Percentiles rank a stretch among this genome's conserved stretches.
phyloP scores from a whole-genome alignment of 2,113 vertebrate genomes.

The Gallinago jamesoni region DNA sequence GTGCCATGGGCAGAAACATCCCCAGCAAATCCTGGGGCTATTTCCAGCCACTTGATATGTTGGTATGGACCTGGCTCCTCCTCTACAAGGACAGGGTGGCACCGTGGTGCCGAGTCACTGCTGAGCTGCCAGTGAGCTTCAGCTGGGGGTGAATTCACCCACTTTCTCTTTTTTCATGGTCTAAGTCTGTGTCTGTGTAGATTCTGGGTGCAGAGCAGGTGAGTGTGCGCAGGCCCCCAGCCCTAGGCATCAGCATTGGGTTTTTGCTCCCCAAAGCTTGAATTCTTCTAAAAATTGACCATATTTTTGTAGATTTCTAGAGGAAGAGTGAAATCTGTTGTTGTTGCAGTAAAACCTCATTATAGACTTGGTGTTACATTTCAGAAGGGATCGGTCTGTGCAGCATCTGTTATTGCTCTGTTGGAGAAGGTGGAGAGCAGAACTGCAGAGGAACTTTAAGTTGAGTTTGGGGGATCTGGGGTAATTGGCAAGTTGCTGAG shows the following conservation, averaged over 20 bases:
- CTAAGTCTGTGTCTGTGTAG: not conserved
- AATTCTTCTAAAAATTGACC: not conserved
- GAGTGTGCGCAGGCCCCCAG: not conserved
- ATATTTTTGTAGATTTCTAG: not conserved
- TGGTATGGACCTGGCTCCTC: not conserved
- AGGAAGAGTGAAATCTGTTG: not conserved
- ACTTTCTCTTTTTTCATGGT: not conserved
- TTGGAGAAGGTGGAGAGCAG: not conserved
- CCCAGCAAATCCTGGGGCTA: not conserved
- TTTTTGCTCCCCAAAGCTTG: not conserved
- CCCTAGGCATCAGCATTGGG: not conserved
- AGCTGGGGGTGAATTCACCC: not conserved
- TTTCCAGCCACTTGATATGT: not conserved
- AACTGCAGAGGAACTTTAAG: not conserved
- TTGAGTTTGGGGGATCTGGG: not conserved
- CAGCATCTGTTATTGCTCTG: conserved; percentile 11
- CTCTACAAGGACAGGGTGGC: not conserved
- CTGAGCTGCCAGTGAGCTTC: not conserved
- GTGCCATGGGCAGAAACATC: accelerated
- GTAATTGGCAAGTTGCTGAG: not conserved
- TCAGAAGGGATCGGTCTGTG: not conserved
- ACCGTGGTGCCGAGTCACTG: accelerated
- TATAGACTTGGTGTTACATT: not conserved
- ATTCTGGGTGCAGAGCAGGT: not conserved
- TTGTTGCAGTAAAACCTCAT: conserved; percentile 15